Conservation (phyloP, 1,140 invertebrate genomes). For the Campoletis sonorensis region DNA sequence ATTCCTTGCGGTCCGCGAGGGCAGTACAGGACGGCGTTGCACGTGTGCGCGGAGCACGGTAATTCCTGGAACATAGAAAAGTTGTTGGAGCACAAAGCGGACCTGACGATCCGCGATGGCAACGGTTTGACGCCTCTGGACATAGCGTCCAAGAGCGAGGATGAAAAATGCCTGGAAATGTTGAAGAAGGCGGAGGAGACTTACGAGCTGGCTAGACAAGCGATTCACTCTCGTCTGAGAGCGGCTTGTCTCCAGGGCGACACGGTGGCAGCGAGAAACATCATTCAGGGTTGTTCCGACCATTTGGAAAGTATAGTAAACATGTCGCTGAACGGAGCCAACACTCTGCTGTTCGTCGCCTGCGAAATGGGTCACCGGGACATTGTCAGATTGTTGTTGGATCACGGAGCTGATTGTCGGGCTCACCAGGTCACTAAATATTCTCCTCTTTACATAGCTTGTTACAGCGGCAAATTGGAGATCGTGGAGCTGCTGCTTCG, state of each 20-base stretch:
- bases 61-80: conserved; percentile 83
- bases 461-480: conserved; percentile 89
- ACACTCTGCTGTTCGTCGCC: conserved; percentile 90
- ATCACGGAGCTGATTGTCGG: conserved; percentile 89
- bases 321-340: conserved; percentile 89
- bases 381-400: conserved; percentile 87
- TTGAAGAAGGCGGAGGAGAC: conserved; percentile 84
- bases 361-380: conserved; percentile 89
- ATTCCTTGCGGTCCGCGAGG: conserved; percentile 82
- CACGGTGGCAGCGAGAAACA: conserved; percentile 78
- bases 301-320: conserved; percentile 87
- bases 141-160: conserved; percentile 85
- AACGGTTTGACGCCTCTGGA: conserved; percentile 84
- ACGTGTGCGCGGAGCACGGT: conserved; percentile 89
- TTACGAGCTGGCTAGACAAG: conserved; percentile 82
- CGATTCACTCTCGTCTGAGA: conserved; percentile 84
- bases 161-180: conserved; percentile 81
- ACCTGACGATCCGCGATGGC: conserved; percentile 81
- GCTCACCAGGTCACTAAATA: conserved; percentile 93
- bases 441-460: conserved; percentile 94
- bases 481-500: conserved; percentile 88
- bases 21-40: conserved; percentile 84
- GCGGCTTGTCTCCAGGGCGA: conserved; percentile 86
- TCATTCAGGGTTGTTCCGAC: conserved; percentile 81
- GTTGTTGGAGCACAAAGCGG: conserved; percentile 83